Evolutionary conservation across 2,797 vertebrate species (phyloP).

Genomic region (Sarcoramphus papa): DNA sequence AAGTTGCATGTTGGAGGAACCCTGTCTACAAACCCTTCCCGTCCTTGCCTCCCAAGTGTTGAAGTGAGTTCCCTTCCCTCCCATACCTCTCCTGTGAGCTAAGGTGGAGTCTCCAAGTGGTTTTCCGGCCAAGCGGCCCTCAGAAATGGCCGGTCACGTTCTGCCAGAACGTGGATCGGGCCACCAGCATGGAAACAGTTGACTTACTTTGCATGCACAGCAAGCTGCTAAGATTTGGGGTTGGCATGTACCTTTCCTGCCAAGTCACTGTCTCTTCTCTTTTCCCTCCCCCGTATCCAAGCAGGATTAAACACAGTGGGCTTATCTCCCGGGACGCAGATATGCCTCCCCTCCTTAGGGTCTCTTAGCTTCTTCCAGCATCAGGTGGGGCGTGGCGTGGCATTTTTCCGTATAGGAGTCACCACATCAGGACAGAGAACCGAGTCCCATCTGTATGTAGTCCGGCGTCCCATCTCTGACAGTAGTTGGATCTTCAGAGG

Average conservation of each 20-base stretch:
- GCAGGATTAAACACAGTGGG: background rate
- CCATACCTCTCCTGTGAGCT: conserved; percentile 51
- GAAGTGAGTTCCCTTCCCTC: conserved; percentile 46
- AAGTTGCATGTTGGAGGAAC: conserved; percentile 57
- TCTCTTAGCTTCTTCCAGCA: background rate
- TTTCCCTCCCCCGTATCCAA: background rate
- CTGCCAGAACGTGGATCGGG: background rate
- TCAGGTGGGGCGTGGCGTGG: background rate
- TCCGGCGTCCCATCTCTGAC: background rate
- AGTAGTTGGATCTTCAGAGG: background rate
- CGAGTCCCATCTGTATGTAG: background rate
- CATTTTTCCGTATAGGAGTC: background rate
- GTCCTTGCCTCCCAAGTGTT: conserved; percentile 25
- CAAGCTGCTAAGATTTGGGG: conserved; percentile 41
- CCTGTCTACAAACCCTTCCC: conserved; percentile 48
- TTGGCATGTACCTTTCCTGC: conserved; percentile 22
- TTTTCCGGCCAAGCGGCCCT: conserved; percentile 17
- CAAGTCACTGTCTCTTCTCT: conserved; percentile 18
- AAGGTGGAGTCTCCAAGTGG: conserved; percentile 42
- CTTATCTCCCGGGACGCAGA: background rate
- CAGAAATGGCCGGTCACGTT: background rate
- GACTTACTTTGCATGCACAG: conserved; percentile 39
- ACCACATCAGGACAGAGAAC: background rate
- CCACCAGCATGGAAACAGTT: conserved; percentile 12
- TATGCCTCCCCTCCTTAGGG: background rate